Percentiles rank a stretch among this genome's conserved stretches.
Evolutionary conservation across 2,888 invertebrate species (phyloP).

Genomic region (Scotopteryx bipunctaria): DNA sequence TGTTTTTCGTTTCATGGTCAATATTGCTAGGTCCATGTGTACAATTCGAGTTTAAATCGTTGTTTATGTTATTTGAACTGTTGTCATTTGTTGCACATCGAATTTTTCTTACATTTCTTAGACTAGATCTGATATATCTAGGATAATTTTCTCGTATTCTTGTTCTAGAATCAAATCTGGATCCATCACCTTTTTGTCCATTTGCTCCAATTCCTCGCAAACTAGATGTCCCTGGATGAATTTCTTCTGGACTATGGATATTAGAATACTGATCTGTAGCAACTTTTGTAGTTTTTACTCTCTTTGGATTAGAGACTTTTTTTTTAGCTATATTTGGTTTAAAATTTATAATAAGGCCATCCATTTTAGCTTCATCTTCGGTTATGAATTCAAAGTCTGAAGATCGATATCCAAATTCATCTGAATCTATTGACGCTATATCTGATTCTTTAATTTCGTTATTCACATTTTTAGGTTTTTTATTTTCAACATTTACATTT

Average conservation of each 20-base stretch:
- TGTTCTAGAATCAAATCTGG: too few species aligned
- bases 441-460: neutral
- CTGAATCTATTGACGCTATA: constrained; percentile 12
- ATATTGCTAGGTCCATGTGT: too few species aligned
- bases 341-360: constrained; percentile 41
- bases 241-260: neutral
- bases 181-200: too few species aligned
- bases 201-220: too few species aligned
- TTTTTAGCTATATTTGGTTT: neutral
- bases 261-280: neutral
- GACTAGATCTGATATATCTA: too few species aligned
- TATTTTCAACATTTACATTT: constrained; percentile 5
- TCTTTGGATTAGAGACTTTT: neutral
- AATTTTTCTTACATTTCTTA: too few species aligned
- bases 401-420: constrained; percentile 55
- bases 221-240: neutral
- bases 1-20: too few species aligned
- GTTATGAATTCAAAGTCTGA: constrained; percentile 72
- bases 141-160: too few species aligned
- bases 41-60: too few species aligned
- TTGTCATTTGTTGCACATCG: too few species aligned
- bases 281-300: constrained; percentile 8
- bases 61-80: too few species aligned
- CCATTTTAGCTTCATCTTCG: constrained; percentile 57
- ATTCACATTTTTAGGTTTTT: too few species aligned